Base-by-base conservation (phyloP, 2,113 vertebrate species). In the Lampris incognitus region DNA sequence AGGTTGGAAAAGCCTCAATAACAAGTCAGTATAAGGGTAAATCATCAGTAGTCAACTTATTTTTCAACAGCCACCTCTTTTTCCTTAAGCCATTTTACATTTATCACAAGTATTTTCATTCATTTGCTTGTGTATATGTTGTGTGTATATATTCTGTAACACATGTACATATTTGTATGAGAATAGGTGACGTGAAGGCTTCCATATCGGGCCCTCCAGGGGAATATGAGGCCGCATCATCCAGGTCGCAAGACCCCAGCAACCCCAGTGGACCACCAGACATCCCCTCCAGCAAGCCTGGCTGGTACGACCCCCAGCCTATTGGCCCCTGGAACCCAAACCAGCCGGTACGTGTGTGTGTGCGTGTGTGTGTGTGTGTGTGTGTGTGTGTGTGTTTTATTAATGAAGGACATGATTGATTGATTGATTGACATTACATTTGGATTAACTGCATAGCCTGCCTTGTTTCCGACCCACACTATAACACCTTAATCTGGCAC, bases 251-350 rank as follows among this genome's bases (percentile, higher is more conserved):
- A 66, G 96, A 97, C 70, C 83, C 96, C 4, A 71, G 84, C 48
- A 94, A 95, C 7, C 81, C 94, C 0, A 92, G 95, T 6, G 96
- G 95, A 0, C 94, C 96, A 3, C 94, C 95, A 0, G 97, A 98
- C 41, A 94, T 97, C 5, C 93, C 96, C 0, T 88, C 97, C 3
- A 95, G 91, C 83, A 99, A 99, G 85, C 94, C 96, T 0, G 95
- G 93, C 0, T 99, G 97, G 97, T 99, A 96, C 66, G 97, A 99
- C 7, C 95, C 97, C 1, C 97, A 97, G 55, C 97, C 97, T 0
- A 95, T 99, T 39, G 95, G 95, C 0, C 93, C 96, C 0, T 99
- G 97, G 97, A 97, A 97, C 92, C 94, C 94, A 6, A 94, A 91
- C 79, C 94, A 94, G 73, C 93, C 93, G 51, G 93, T 94, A 85